These are phyloP conservation scores for Phrynosoma platyrhinos DNA, from an alignment of 2,113 vertebrate species.

Conservation along the genomic window DNA sequence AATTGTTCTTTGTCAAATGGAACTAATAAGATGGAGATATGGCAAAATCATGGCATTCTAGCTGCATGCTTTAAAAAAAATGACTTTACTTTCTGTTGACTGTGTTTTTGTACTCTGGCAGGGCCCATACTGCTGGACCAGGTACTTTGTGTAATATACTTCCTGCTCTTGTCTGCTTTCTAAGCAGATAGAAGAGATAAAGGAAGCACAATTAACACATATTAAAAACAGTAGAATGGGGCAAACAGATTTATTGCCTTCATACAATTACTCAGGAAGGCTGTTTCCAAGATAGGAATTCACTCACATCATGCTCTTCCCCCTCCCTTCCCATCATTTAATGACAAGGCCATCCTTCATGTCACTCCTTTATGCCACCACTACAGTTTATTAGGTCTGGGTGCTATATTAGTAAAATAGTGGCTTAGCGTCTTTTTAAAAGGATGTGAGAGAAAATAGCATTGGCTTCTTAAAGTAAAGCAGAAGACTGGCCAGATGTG, in stretches of 20 bases:
- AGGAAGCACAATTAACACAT: constrained; percentile 14
- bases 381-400: not conserved
- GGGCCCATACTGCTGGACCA: not conserved
- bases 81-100: not conserved
- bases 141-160: not conserved
- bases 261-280: not conserved
- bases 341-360: not conserved
- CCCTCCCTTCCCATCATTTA: not conserved
- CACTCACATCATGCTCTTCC: not conserved
- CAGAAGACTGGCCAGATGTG: no score
- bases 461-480: not conserved
- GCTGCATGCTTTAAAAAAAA: not conserved
- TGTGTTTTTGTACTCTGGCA: not conserved
- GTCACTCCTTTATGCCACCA: not conserved
- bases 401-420: not conserved
- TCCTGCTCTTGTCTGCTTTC: constrained; percentile 11
- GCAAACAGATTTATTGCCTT: constrained; percentile 13
- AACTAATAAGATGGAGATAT: not conserved
- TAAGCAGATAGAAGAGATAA: not conserved
- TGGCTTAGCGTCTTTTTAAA: not conserved
- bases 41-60: not conserved
- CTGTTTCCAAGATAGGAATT: not conserved
- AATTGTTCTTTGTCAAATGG: not conserved
- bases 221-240: not conserved
- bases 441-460: not conserved